Conservation (phyloP, 2,888 invertebrate genomes). For the Ptycholaimellus sp. region DNA sequence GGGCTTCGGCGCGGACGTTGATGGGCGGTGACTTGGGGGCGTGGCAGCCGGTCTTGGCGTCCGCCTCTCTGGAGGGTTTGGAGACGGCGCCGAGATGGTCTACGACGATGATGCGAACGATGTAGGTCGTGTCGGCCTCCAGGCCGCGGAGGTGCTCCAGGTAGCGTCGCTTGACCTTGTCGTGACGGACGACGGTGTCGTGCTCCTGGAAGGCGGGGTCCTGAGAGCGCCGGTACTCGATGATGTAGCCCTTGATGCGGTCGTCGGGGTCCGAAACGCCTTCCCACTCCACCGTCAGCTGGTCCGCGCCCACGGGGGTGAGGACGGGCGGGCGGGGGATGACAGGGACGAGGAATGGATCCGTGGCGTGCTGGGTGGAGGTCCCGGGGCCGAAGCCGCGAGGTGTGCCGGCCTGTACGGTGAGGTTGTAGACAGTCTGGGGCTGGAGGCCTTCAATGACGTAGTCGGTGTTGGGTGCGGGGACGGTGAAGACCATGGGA, state of each 20-base stretch:
- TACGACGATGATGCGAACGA: constrained; percentile 26
- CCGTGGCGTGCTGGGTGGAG: constrained; percentile 20
- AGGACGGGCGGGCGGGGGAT: constrained; percentile 11
- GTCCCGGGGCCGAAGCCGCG: constrained; percentile 22
- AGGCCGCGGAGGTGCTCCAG: constrained; percentile 24
- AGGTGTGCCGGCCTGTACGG: constrained; percentile 16
- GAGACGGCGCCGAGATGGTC: constrained; percentile 18
- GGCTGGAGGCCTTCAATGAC: constrained; percentile 20
- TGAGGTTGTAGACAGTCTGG: constrained; percentile 23
- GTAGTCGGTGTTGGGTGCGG: constrained; percentile 19
- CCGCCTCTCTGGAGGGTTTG: constrained; percentile 22
- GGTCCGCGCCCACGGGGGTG: constrained; percentile 19
- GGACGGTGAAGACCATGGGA: constrained; percentile 10
- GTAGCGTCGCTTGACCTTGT: constrained; percentile 17
- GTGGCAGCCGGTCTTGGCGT: constrained; percentile 23
- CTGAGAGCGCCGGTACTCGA: constrained; percentile 18
- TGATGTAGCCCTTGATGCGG: constrained; percentile 20
- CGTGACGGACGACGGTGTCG: constrained; percentile 16
- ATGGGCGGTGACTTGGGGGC: constrained; percentile 21
- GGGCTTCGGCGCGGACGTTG: constrained; percentile 18
- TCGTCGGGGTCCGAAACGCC: constrained; percentile 19
- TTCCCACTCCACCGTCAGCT: constrained; percentile 21
- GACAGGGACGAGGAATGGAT: constrained; percentile 16
- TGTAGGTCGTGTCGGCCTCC: constrained; percentile 28
- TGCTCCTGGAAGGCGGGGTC: constrained; percentile 21